Conservation (phyloP, 1,140 invertebrate species). For the Penaeus indicus region DNA sequence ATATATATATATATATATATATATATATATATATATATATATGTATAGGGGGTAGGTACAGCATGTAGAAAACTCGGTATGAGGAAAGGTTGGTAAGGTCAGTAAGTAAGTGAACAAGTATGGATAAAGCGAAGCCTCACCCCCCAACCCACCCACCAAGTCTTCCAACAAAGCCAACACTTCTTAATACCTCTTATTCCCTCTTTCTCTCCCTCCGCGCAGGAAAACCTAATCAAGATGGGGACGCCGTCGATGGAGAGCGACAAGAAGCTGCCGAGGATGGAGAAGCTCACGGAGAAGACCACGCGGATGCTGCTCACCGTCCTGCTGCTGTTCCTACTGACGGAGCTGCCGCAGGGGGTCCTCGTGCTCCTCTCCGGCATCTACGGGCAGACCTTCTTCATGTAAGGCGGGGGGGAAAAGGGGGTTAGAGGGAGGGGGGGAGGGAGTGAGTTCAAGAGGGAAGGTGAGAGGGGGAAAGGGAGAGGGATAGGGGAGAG, state of each 20-base stretch:
- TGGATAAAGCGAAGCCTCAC: not conserved
- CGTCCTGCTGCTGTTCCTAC: slow-evolving; percentile 74
- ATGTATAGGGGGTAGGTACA: not conserved
- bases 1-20: too few relatives aligned
- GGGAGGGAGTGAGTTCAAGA: not conserved
- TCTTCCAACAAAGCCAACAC: not conserved
- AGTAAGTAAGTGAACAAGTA: not conserved
- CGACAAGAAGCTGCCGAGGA: slow-evolving; percentile 62
- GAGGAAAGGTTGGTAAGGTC: not conserved
- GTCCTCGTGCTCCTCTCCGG: slow-evolving; percentile 67
- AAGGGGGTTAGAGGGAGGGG: not conserved
- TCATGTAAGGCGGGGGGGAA: slow-evolving; percentile 28
- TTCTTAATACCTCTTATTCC: not conserved
- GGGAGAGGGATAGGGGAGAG: not conserved
- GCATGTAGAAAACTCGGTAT: not conserved
- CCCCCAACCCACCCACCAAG: not conserved
- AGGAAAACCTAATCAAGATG: slow-evolving; percentile 65
- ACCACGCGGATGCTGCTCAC: slow-evolving; percentile 77
- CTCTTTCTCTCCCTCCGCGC: not conserved
- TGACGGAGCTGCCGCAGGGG: slow-evolving; percentile 74
- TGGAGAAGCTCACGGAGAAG: slow-evolving; percentile 65
- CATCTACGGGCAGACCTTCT: slow-evolving; percentile 66
- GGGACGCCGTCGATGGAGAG: slow-evolving; percentile 63
- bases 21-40: too few relatives aligned
- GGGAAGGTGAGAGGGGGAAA: not conserved